phyloP scores from a whole-genome alignment of 2,797 vertebrate genomes.

The Apogon talboti region DNA sequence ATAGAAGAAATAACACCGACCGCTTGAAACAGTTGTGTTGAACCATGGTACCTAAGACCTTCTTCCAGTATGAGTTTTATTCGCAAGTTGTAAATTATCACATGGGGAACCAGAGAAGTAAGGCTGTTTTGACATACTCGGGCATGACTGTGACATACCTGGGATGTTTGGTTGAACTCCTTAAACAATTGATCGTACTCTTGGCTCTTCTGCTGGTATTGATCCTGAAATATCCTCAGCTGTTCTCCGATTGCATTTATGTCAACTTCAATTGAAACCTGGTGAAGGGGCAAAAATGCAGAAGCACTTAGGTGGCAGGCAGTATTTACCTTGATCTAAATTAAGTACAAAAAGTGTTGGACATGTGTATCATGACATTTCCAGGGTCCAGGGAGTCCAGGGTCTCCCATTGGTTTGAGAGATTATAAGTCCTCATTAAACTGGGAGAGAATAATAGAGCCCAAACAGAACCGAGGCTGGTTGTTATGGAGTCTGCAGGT shows the following conservation, averaged over 20 bases:
- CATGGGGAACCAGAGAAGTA: no score
- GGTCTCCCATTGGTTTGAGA: no score
- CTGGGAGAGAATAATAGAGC: no score
- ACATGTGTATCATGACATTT: not conserved
- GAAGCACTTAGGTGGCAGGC: slow-evolving; percentile 1
- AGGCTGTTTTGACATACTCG: no score
- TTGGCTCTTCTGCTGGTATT: slow-evolving; percentile 92
- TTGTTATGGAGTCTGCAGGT: no score
- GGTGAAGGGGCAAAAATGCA: slow-evolving; percentile 56
- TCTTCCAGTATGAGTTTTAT: no score
- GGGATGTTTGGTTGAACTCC: slow-evolving; percentile 90
- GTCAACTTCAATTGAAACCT: slow-evolving; percentile 90
- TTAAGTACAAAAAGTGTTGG: not conserved
- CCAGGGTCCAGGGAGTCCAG: not conserved
- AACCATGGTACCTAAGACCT: no score
- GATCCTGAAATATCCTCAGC: slow-evolving; percentile 91
- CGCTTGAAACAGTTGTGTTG: not conserved
- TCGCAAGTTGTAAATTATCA: no score
- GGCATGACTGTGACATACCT: no score
- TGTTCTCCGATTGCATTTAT: slow-evolving; percentile 91
- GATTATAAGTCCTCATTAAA: no score
- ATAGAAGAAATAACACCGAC: not conserved
- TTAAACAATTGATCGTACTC: slow-evolving; percentile 91
- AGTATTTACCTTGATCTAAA: slow-evolving; percentile 2
- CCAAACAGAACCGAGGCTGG: no score